Evolutionary conservation across 2,797 vertebrate genomes (phyloP).

Genomic region (Eurystomus glaucurus): DNA sequence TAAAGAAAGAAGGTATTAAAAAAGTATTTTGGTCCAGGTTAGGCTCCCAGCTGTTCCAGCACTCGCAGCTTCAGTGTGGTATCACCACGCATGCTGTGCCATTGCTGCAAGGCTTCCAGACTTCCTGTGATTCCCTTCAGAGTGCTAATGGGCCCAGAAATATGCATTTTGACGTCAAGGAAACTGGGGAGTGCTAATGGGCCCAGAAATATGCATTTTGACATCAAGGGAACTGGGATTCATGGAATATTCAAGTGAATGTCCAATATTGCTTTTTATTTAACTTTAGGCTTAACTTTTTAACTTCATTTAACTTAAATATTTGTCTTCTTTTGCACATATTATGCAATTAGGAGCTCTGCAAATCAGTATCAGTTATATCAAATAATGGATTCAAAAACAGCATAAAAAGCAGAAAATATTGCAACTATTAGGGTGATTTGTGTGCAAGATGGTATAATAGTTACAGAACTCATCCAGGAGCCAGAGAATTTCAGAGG

Average conservation of each 20-base stretch:
- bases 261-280: background rate
- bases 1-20: background rate
- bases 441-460: background rate
- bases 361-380: background rate
- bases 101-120: background rate
- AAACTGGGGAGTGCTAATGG: background rate
- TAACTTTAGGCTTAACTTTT: background rate
- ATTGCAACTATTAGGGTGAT: background rate
- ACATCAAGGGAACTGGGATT: background rate
- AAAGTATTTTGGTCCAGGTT: background rate
- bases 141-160: background rate
- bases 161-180: background rate
- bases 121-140: background rate
- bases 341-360: background rate
- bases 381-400: background rate
- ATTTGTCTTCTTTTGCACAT: background rate
- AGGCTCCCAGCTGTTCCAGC: background rate
- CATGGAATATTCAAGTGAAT: background rate
- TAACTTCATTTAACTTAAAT: background rate
- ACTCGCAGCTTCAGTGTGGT: background rate
- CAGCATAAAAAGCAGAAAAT: background rate
- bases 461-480: background rate
- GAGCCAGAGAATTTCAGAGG: background rate
- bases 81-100: rapidly evolving
- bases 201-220: background rate